Conservation (phyloP, 2,113 vertebrate species). For the Ranitomeya imitator region DNA sequence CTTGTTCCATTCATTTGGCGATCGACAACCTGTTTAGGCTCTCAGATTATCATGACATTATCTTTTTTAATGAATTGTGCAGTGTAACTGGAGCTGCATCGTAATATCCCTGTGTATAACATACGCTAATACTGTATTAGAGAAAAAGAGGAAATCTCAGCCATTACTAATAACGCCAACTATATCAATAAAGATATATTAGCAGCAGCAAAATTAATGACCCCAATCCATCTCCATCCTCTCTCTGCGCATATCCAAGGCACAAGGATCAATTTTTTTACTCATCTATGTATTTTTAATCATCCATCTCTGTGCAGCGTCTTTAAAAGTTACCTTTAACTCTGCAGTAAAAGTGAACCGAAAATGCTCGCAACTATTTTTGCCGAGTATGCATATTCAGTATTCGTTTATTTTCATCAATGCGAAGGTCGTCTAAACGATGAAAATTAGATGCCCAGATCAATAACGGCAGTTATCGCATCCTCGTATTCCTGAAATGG, state of each 20-base stretch:
- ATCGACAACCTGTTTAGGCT: too few species aligned
- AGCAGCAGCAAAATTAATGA: not conserved
- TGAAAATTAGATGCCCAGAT: conserved; percentile 36
- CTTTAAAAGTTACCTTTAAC: not conserved
- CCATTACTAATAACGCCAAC: not conserved
- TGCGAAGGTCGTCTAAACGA: conserved; percentile 31
- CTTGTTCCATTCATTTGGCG: too few species aligned
- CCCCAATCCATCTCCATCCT: conserved; percentile 3
- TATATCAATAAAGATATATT: conserved; percentile 9
- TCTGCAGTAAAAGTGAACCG: conserved; percentile 1
- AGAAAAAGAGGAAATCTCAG: not conserved
- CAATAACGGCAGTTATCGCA: conserved; percentile 29
- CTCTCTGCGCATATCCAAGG: not conserved
- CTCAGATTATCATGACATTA: too few species aligned
- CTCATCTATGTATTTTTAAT: not conserved
- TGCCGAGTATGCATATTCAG: not conserved
- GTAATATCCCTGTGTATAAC: not conserved
- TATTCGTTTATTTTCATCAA: conserved; percentile 9
- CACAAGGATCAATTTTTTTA: not conserved
- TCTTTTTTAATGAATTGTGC: too few species aligned
- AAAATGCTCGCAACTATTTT: not conserved
- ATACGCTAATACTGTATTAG: not conserved
- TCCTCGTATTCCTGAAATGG: not conserved
- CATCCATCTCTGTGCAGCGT: not conserved
- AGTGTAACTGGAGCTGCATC: not conserved